phyloP scores from a whole-genome alignment of 2,113 vertebrate genomes.

The Aspiorhynchus laticeps region DNA sequence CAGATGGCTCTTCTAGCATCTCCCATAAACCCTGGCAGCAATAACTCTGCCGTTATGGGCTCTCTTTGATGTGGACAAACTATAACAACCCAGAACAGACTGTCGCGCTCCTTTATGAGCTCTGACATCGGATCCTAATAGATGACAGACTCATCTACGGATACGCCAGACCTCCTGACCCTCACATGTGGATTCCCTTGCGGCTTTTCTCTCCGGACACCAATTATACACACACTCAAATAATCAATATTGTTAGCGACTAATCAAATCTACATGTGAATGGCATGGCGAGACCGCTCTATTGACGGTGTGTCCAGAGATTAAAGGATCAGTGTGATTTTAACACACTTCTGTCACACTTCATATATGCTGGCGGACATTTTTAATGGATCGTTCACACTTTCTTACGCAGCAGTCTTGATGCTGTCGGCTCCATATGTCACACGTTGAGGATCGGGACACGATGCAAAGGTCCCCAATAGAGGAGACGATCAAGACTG shows the following conservation, averaged over 20 bases:
- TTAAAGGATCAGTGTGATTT: conserved; percentile 39
- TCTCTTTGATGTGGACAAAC: conserved; percentile 22
- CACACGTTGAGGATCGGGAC: neutral
- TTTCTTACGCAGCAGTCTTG: neutral
- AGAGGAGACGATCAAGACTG: neutral
- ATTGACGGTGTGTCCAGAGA: conserved; percentile 29
- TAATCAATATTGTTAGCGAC: conserved; percentile 49
- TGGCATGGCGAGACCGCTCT: neutral
- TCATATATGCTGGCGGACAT: neutral
- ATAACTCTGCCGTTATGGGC: conserved; percentile 18
- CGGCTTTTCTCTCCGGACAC: neutral
- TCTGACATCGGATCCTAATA: conserved; percentile 24
- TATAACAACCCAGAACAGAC: conserved; percentile 16
- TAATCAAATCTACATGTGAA: conserved; percentile 40
- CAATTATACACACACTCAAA: conserved; percentile 15
- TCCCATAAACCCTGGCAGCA: conserved; percentile 7
- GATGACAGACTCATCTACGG: conserved; percentile 1
- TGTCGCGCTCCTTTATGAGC: conserved; percentile 6
- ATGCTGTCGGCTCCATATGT: conserved; percentile 57
- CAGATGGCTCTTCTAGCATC: neutral
- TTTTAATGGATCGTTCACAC: conserved; percentile 42
- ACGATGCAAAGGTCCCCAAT: neutral
- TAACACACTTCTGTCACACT: conserved; percentile 24
- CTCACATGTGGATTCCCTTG: neutral
- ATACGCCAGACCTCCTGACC: neutral